Evolutionary conservation across 2,888 invertebrate species (phyloP), one percentile per base, ranked within the genome.

Genomic region (Cenopis cana): DNA sequence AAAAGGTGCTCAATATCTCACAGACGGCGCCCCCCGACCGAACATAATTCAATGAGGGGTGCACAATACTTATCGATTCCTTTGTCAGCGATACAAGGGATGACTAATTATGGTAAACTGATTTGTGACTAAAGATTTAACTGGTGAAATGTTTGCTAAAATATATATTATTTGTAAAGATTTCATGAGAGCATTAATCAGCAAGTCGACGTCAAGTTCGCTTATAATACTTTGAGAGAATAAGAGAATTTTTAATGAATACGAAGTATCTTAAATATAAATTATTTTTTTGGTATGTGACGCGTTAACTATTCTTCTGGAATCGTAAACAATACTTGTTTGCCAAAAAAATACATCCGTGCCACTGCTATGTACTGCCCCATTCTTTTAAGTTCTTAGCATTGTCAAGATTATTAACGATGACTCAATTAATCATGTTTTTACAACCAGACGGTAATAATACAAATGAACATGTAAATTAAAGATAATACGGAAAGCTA

Each of bases 31-130:
- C 89, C 90, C 90, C 88, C 78, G 81, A 82, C 88, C 78, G 81
- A 82, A 84, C 85, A 85, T 89, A 89, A 89, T 89, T 89, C 87
- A 88, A 88, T 87, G 81, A 79, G 85, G 88, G 90, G 89, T 87
- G 86, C 85, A 89, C 90, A 90, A 91, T 88, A 81, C 88, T 79
- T 86, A 90, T 89, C 85, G 91, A 89, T 89, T 86, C 87, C 81
- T 86, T 86, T 86, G 83, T 85, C 81, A 36, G 18, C 56, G 41
- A 38, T 57, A 61, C 54, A 55, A 49, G 24, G 60, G 71, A 67
- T 67, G 67, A 71, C 67, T 71, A 71, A 71, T 71, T 61, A 71
- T 61, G 11, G 20, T 49, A 46, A 66, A 60, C 67, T 56, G 66
- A 61, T 67, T 70, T 66, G 50, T 29, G 57, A 54, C 29, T 33